phyloP scores from a whole-genome alignment of 2,888 invertebrate species.

The Bhutanitis thaidina region DNA sequence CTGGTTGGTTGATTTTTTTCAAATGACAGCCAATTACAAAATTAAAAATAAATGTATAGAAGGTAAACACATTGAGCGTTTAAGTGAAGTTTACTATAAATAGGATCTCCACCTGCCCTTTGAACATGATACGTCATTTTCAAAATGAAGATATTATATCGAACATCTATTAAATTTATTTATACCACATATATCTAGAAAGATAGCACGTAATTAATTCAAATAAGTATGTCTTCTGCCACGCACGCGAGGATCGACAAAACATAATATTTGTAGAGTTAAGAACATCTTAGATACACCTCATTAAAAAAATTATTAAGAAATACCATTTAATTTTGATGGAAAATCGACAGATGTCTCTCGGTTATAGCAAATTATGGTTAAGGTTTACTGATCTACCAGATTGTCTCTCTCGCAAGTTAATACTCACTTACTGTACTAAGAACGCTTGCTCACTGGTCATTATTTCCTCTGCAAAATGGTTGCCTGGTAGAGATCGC shows the following conservation, averaged over 20 bases:
- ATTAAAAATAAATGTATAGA: not conserved
- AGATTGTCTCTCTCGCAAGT: too few relatives aligned
- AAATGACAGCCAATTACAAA: not conserved
- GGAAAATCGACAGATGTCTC: too few relatives aligned
- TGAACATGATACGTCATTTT: slow-evolving; percentile 12
- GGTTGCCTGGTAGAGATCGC: too few relatives aligned
- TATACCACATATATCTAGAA: slow-evolving; percentile 16
- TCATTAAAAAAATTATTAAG: not conserved
- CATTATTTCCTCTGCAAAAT: too few relatives aligned
- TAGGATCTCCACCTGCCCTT: slow-evolving; percentile 6
- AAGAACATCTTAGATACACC: slow-evolving; percentile 27
- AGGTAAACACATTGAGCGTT: slow-evolving; percentile 2
- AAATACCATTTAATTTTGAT: too few relatives aligned
- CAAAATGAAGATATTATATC: slow-evolving; percentile 18
- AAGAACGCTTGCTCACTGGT: too few relatives aligned
- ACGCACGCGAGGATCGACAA: slow-evolving; percentile 55
- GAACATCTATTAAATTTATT: slow-evolving; percentile 16
- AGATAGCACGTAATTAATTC: slow-evolving; percentile 60
- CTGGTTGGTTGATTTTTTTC: not conserved
- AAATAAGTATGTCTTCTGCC: slow-evolving; percentile 43
- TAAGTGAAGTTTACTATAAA: slow-evolving; percentile 1
- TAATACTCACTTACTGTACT: too few relatives aligned
- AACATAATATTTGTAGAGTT: slow-evolving; percentile 45
- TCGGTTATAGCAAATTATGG: too few relatives aligned
- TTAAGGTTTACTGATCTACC: too few relatives aligned